A percentile compares a stretch with the other conserved stretches of the same genome.
phyloP scores from a whole-genome alignment of 2,888 invertebrate species.

The Neoaliturus tenellus region DNA sequence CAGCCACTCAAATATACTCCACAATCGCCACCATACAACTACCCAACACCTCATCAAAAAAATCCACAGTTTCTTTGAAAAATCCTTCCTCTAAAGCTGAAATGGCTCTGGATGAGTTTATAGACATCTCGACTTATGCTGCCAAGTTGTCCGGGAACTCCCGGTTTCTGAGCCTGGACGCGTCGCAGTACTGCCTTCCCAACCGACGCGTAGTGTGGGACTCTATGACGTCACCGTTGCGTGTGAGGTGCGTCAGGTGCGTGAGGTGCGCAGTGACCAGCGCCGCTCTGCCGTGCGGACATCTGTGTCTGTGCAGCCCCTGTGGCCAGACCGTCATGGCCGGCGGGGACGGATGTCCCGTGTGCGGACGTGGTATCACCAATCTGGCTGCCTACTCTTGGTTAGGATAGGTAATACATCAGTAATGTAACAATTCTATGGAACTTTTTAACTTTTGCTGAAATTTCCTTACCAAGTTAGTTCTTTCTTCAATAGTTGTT shows the following conservation, averaged over 20 bases:
- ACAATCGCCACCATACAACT: not conserved
- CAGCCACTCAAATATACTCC: not conserved
- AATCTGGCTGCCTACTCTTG: not conserved
- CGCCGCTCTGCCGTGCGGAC: not conserved
- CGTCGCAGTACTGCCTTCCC: not conserved
- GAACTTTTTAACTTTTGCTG: too few relatives aligned
- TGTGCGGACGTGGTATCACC: not conserved
- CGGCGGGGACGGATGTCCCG: not conserved
- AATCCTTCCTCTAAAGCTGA: too few relatives aligned
- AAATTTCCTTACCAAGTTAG: too few relatives aligned
- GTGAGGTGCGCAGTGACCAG: not conserved
- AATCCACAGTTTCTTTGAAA: too few relatives aligned
- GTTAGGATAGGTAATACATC: not conserved
- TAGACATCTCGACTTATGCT: not conserved
- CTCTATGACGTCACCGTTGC: not conserved
- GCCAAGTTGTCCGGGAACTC: not conserved
- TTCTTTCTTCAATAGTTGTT: too few relatives aligned
- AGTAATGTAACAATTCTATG: too few relatives aligned
- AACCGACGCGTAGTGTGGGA: not conserved
- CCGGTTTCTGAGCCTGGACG: not conserved
- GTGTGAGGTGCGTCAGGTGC: not conserved
- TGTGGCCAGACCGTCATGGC: not conserved
- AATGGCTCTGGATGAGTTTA: not conserved
- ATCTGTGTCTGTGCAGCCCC: not conserved
- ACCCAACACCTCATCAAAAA: too few relatives aligned